Conservation (phyloP, 2,113 vertebrate species). For the Forbesichthys agassizii region DNA sequence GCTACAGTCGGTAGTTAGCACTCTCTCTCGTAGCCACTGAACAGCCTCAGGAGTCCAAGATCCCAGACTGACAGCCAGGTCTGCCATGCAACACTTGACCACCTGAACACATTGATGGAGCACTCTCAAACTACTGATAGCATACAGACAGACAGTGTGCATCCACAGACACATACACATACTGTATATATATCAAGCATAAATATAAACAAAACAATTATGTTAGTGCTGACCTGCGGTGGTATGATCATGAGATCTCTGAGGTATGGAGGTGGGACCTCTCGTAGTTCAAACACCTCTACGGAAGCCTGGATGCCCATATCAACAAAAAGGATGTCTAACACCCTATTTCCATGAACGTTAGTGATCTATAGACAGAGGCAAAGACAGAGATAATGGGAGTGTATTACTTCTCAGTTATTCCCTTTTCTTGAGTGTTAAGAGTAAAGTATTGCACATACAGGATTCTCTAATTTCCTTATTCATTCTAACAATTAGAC, state of each 20-base stretch:
- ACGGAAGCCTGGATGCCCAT: slow-evolving; percentile 87
- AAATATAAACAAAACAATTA: neutral
- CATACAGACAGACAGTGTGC: neutral
- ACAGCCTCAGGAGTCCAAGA: slow-evolving; percentile 96
- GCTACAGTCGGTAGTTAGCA: slow-evolving; percentile 86
- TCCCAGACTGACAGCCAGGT: slow-evolving; percentile 85
- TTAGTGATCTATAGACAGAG: slow-evolving; percentile 83
- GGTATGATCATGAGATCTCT: slow-evolving; percentile 85
- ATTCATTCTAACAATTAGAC: neutral
- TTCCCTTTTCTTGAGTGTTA: neutral
- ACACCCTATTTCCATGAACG: slow-evolving; percentile 87
- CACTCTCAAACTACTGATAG: slow-evolving; percentile 53
- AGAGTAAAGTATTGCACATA: neutral
- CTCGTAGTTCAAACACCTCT: slow-evolving; percentile 90
- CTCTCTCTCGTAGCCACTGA: slow-evolving; percentile 89
- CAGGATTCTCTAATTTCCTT: neutral
- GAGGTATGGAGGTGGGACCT: slow-evolving; percentile 86
- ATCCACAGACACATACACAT: neutral
- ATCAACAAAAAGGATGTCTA: slow-evolving; percentile 91
- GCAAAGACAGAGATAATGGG: slow-evolving; percentile 3
- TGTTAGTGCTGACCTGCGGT: slow-evolving; percentile 82
- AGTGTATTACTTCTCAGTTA: neutral
- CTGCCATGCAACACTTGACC: slow-evolving; percentile 89
- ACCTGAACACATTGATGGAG: slow-evolving; percentile 73
- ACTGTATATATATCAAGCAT: neutral